A percentile compares a stretch with the other conserved stretches of the same genome.
Evolutionary conservation across 2,113 vertebrate species (phyloP).

Genomic region (Mesembrinibis cayennensis): DNA sequence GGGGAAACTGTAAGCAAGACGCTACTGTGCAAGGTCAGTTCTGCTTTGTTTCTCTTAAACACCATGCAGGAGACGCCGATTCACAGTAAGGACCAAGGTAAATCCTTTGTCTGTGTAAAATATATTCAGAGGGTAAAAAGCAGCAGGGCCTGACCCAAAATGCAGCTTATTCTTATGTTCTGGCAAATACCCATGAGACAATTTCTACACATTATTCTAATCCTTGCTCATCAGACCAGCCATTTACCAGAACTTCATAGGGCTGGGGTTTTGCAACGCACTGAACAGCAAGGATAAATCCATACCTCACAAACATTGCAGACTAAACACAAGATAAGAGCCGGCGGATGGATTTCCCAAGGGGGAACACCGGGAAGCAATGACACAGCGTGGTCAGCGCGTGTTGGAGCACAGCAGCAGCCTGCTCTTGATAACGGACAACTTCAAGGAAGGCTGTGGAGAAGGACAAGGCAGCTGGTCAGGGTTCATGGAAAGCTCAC

Average conservation of each 20-base stretch:
- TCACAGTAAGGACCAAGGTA: background rate
- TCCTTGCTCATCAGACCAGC: background rate
- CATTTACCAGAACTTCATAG: background rate
- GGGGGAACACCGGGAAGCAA: background rate
- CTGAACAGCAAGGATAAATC: background rate
- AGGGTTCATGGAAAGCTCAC: background rate
- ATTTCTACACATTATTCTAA: background rate
- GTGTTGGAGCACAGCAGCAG: background rate
- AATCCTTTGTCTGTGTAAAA: background rate
- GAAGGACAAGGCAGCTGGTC: background rate
- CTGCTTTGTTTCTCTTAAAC: background rate
- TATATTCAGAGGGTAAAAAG: background rate
- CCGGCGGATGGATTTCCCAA: background rate
- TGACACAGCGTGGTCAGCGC: background rate
- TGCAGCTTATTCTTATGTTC: background rate
- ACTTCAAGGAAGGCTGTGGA: background rate
- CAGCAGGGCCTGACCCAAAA: background rate
- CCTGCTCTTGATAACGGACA: background rate
- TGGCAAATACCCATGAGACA: background rate
- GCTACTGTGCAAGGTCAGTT: background rate
- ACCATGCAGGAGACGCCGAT: background rate
- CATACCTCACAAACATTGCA: background rate
- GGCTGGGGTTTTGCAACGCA: accelerated
- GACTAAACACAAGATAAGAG: conserved; percentile 43
- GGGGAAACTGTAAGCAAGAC: background rate